Percentiles rank a stretch among this genome's conserved stretches.
Evolutionary conservation across 92 coral and sea anemone species (phyloP).

Genomic region (Phenganax stokvisi): DNA sequence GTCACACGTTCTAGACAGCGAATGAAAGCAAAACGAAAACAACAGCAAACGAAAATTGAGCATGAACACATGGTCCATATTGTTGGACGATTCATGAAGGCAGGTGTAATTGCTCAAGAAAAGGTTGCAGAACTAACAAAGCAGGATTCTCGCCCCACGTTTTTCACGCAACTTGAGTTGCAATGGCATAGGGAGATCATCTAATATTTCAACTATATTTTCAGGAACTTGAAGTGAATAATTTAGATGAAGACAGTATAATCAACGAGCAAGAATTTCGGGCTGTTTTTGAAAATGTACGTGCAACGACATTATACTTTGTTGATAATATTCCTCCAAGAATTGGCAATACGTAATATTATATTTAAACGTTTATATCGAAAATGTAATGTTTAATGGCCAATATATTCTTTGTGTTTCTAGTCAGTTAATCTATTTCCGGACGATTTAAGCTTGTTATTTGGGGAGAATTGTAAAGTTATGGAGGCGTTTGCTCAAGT

Average conservation of each 20-base stretch:
- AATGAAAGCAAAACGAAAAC: conserved; percentile 69
- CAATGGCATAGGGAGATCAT: too few relatives aligned
- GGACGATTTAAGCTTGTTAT: conserved; percentile 75
- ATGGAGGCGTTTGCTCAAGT: conserved; percentile 89
- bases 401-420: not conserved
- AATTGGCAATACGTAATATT: too few relatives aligned
- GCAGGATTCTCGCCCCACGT: too few relatives aligned
- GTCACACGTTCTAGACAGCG: conserved; percentile 91
- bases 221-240: conserved; percentile 90
- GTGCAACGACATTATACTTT: not conserved
- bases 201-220: not conserved
- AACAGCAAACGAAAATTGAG: conserved; percentile 67
- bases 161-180: too few relatives aligned
- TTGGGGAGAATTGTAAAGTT: conserved; percentile 77
- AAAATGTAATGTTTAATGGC: not conserved
- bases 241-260: conserved; percentile 94
- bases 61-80: conserved; percentile 86
- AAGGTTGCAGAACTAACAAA: too few relatives aligned
- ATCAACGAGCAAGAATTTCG: conserved; percentile 79
- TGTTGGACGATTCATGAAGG: conserved; percentile 94
- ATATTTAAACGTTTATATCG: not conserved
- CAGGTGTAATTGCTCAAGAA: conserved; percentile 6
- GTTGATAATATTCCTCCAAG: not conserved
- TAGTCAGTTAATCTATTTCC: conserved; percentile 75
- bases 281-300: conserved; percentile 82